A percentile compares a stretch with the other conserved stretches of the same genome.
Conservation (phyloP, 2,888 invertebrate genomes). For the Galerucella nymphaeae region DNA sequence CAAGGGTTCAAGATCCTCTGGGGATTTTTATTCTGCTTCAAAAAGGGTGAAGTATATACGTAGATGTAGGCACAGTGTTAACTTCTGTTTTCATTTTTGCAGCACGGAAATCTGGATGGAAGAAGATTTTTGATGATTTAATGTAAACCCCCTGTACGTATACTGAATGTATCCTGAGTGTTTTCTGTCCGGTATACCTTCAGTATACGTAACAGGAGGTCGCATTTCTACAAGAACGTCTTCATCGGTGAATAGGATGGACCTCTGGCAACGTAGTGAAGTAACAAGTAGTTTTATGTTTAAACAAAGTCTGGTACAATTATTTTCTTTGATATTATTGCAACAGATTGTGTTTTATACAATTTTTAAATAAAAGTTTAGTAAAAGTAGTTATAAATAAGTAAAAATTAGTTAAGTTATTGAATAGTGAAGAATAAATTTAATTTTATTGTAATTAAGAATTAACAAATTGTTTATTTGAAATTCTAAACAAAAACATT, state of each 20-base stretch:
- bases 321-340: slow-evolving; percentile 7
- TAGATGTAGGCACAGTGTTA: slow-evolving; percentile 21
- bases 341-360: slow-evolving; percentile 26
- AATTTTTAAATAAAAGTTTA: slow-evolving; percentile 8
- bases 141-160: slow-evolving; percentile 95
- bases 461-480: too few species aligned
- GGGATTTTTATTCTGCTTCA: slow-evolving; percentile 6
- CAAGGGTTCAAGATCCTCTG: slow-evolving; percentile 6
- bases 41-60: slow-evolving; percentile 13
- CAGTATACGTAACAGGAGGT: slow-evolving; percentile 99
- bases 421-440: too few species aligned
- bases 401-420: too few species aligned
- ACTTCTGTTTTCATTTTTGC: slow-evolving; percentile 29
- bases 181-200: slow-evolving; percentile 99
- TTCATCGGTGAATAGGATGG: background rate
- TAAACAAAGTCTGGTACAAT: slow-evolving; percentile 16
- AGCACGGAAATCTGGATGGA: slow-evolving; percentile 27
- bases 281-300: slow-evolving; percentile 3
- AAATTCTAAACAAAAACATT: too few species aligned
- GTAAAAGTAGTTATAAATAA: too few species aligned
- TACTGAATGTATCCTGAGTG: slow-evolving; percentile 99
- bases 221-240: slow-evolving; percentile 73
- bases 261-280: slow-evolving; percentile 1
- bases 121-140: slow-evolving; percentile 55
- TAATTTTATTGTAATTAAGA: too few species aligned